Evolutionary conservation across 2,888 invertebrate species (phyloP).

Genomic region (Hartigia nigra): DNA sequence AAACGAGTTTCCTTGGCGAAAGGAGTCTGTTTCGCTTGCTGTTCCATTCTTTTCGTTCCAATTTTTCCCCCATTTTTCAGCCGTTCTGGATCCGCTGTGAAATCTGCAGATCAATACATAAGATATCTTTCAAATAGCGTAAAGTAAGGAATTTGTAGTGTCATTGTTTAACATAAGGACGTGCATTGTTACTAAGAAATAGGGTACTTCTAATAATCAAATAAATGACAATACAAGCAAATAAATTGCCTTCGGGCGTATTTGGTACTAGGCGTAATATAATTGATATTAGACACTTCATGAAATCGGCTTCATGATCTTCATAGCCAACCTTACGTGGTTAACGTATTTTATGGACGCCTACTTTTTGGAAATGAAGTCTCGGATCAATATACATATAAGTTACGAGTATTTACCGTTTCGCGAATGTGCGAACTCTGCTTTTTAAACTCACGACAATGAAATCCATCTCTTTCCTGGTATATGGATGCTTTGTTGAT

Average conservation of each 20-base stretch:
- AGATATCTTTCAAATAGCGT: too few species aligned
- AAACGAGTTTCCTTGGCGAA: too few species aligned
- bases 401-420: not conserved
- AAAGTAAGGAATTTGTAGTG: too few species aligned
- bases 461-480: not conserved
- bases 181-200: not conserved
- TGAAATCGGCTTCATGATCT: not conserved
- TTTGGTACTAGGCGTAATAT: not conserved
- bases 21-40: too few species aligned
- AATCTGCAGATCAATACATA: too few species aligned
- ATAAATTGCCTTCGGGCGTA: not conserved
- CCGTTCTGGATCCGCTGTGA: too few species aligned
- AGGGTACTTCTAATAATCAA: not conserved
- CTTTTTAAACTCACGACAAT: not conserved
- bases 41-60: too few species aligned
- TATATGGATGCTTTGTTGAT: not conserved
- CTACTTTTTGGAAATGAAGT: not conserved
- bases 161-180: too few species aligned
- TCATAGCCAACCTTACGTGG: not conserved
- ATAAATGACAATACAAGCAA: not conserved
- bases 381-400: not conserved
- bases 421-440: not conserved
- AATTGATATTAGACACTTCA: not conserved
- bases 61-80: too few species aligned
- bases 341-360: not conserved